Base-by-base conservation (phyloP, 1,140 invertebrate species). In the Rhynchophorus ferrugineus region DNA sequence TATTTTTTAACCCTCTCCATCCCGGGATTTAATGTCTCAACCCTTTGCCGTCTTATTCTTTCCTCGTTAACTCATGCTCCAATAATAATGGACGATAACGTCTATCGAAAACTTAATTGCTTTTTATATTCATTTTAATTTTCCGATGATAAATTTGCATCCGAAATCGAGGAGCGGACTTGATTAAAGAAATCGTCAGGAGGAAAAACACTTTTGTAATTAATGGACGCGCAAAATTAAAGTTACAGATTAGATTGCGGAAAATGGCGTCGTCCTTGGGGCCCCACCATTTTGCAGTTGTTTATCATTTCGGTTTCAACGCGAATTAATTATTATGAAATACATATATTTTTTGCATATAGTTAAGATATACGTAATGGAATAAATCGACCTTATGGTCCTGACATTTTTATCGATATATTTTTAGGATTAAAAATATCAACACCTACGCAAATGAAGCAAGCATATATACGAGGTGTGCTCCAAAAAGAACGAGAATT, bases 51-150 rank as follows among this genome's bases (percentile, higher is more conserved):
- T 45, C 46, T 55, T 55, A 55, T 55, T 55, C 46, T 55, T 55
- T 55, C 46, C 53, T 55, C 53, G 53, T 55, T 55, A 55, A 55
- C 53, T 55, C 53, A 55, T 55, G 53, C 53, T 55, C 53, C 42
- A 55, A 34, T 49, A 55, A 55, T 44, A 49, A 49, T 44, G 46
- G 42, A 55, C 53, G 53, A 55, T 55, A 55, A 55, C 53, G 53
- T 49, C 53, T 55, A 55, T 55, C 53, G 53, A 55, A 55, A 55
- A 55, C 39, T 55, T 55, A 55, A 55, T 55, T 55, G 53, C 53
- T 55, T 55, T 55, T 46, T 55, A 55, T 55, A 55, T 55, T 49
- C 53, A 55, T 55, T 55, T 55, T 55, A 55, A 55, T 55, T 55
- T 55, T 33, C 46, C 37, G 53, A 55, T 55, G 53, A 55, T 55